A percentile compares a stretch with the other conserved stretches of the same genome.
phyloP scores from a whole-genome alignment of 2,888 invertebrate genomes.

The Phaedon cochleariae region DNA sequence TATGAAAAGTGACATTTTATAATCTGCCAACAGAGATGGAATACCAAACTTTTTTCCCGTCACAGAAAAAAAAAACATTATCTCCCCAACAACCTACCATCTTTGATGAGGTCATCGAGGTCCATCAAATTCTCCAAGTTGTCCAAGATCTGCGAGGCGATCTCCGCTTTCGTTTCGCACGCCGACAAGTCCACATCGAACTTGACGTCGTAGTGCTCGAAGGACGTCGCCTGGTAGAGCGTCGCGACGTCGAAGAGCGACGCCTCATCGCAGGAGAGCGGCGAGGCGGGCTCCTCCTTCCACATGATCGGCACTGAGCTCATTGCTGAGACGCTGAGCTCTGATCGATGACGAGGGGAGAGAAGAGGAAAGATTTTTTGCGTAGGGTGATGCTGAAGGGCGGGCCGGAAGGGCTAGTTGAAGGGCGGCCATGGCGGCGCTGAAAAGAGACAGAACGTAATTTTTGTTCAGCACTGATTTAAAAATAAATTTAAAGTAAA shows the following conservation, averaged over 20 bases:
- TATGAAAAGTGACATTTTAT: no score
- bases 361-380: conserved; percentile 53
- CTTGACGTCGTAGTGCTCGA: conserved; percentile 56
- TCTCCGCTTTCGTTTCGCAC: conserved; percentile 64
- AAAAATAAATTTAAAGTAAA: no score
- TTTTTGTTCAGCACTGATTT: no score
- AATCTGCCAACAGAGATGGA: no score
- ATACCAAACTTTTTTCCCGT: no score
- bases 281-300: conserved; percentile 67
- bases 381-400: conserved; percentile 59
- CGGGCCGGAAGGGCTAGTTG: conserved; percentile 71
- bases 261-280: conserved; percentile 59
- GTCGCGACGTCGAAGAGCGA: conserved; percentile 54
- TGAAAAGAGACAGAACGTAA: conserved; percentile 58
- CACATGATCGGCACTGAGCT: conserved; percentile 57
- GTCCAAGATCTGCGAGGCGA: conserved; percentile 72
- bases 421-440: conserved; percentile 85
- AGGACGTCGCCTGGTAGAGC: conserved; percentile 53
- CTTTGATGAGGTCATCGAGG: conserved; percentile 74
- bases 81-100: conserved; percentile 67
- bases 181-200: conserved; percentile 43
- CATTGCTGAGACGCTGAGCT: conserved; percentile 48
- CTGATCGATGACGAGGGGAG: conserved; percentile 36
- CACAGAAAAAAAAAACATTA: no score
- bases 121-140: conserved; percentile 63